Conservation (phyloP, 2,888 invertebrate genomes). For the Aporophyla nigra region DNA sequence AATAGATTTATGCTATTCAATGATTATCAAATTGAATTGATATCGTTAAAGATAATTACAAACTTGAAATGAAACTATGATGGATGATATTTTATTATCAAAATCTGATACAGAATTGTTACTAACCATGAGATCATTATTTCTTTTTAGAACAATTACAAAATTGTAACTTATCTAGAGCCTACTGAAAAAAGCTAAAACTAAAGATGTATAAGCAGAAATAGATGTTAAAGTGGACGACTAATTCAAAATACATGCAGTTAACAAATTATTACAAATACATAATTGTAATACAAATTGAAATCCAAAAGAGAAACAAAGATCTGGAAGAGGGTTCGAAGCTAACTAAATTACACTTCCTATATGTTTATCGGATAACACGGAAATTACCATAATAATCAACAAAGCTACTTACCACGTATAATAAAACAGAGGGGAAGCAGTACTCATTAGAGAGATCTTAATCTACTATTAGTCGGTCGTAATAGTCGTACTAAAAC, state of each 20-base stretch:
- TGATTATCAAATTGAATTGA: conserved; percentile 38
- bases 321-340: background rate
- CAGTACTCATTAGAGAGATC: conserved; percentile 56
- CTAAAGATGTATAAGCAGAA: background rate
- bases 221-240: background rate
- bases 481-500: conserved; percentile 44
- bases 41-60: conserved; percentile 42
- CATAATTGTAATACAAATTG: background rate
- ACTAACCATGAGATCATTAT: background rate
- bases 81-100: conserved; percentile 35
- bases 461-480: conserved; percentile 57
- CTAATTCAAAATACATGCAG: background rate
- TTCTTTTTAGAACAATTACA: conserved; percentile 9
- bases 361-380: conserved; percentile 23
- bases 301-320: background rate
- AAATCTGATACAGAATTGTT: conserved; percentile 23
- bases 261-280: background rate
- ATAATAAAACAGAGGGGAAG: conserved; percentile 47
- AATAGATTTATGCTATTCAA: conserved; percentile 43
- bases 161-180: background rate
- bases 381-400: conserved; percentile 54
- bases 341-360: background rate
- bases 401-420: conserved; percentile 32
- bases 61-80: conserved; percentile 44
- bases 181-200: background rate